Conservation (phyloP, 2,797 vertebrate genomes). For the Erpetoichthys calabaricus region DNA sequence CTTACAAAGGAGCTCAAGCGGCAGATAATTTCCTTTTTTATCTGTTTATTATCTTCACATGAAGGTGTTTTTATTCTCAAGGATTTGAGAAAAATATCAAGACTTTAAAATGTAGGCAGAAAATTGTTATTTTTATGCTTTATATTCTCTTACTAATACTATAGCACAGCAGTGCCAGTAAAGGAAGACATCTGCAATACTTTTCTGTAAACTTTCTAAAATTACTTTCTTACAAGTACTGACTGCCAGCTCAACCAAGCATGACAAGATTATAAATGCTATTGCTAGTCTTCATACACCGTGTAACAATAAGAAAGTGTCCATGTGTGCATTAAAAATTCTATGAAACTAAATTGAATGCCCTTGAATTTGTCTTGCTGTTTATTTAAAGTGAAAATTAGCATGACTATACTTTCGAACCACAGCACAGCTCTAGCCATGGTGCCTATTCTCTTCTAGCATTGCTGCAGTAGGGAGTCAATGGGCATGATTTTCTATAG, state of each 20-base stretch:
- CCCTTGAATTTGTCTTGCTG: background rate
- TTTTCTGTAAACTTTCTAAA: too few species aligned
- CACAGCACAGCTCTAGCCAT: background rate
- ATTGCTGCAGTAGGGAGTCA: background rate
- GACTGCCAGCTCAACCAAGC: background rate
- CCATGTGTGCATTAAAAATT: background rate
- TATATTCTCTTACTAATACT: too few species aligned
- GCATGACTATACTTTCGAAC: background rate
- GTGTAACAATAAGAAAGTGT: background rate
- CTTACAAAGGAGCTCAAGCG: too few species aligned
- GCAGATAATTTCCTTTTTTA: too few species aligned
- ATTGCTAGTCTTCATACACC: background rate
- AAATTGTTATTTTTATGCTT: too few species aligned
- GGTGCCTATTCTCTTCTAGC: background rate
- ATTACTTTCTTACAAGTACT: too few species aligned
- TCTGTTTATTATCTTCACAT: too few species aligned
- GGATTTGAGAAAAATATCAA: too few species aligned
- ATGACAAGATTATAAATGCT: background rate
- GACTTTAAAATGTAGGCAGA: too few species aligned
- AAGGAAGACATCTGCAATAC: too few species aligned
- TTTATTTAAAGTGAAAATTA: background rate
- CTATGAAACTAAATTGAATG: background rate
- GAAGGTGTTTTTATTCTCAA: too few species aligned
- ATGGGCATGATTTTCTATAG: background rate
- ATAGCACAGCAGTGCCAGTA: too few species aligned